phyloP scores from a whole-genome alignment of 2,113 vertebrate species.

The Ornithorhynchus anatinus region DNA sequence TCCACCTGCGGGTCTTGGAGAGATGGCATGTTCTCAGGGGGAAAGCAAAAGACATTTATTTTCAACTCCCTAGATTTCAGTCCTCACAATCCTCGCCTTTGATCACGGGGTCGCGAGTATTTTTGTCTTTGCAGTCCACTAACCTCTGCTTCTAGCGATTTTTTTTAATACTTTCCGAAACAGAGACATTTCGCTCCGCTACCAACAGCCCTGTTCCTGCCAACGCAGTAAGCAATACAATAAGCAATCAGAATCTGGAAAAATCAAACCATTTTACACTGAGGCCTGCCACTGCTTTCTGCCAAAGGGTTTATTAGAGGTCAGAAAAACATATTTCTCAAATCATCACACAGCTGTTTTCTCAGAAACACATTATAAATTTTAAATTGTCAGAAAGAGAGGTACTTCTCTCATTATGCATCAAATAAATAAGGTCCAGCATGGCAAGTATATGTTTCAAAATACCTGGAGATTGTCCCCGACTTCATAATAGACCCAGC shows the following conservation, averaged over 20 bases:
- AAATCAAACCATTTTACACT: background rate
- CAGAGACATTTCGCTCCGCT: background rate
- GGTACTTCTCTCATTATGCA: background rate
- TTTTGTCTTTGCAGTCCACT: background rate
- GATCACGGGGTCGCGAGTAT: background rate
- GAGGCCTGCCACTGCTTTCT: background rate
- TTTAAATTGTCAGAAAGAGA: no score
- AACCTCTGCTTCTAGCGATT: background rate
- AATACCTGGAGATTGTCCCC: background rate
- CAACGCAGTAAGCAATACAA: background rate
- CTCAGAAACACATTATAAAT: slow-evolving; percentile 1
- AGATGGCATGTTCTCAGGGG: background rate
- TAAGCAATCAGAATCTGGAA: background rate
- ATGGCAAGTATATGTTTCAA: background rate
- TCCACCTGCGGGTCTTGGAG: background rate
- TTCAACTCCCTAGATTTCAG: background rate
- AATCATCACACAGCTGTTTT: background rate
- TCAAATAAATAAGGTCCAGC: background rate
- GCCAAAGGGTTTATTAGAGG: background rate
- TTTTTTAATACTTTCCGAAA: background rate
- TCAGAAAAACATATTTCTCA: background rate
- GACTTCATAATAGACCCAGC: background rate
- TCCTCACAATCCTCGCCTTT: background rate
- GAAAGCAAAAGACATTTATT: background rate
- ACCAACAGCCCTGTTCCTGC: background rate